Base-by-base conservation (phyloP, 1,140 invertebrate genomes). In the Euwallacea fornicatus region DNA sequence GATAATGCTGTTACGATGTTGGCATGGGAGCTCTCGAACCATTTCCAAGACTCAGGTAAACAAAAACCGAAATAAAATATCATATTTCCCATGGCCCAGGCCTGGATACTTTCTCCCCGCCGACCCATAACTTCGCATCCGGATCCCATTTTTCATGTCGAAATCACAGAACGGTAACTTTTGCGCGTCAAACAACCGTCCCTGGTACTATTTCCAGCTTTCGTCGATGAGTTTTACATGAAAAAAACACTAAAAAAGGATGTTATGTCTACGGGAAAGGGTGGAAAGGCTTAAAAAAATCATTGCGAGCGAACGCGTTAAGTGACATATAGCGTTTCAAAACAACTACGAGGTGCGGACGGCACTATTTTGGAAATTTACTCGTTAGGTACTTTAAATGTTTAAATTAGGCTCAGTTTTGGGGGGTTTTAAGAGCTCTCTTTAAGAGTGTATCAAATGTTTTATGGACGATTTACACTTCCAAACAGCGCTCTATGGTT, bases 241-340 rank as follows among this genome's bases (percentile, higher is more conserved):
- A 61, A 61, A 61, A 61, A 61, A 61, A 61, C 43, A 42, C 59
- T 61, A 61, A 61, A 61, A 61, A 61, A 61, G 59, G 59, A 61
- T 61, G 59, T 61, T 61, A 61, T 61, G 59, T 61, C 59, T 61
- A 42, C 13, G 6, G 8, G 41, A 61, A 61, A 46, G 21, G 21
- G 21, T 33, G 21, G 21, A 33, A 33, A 33, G 21, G 21, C 21
- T 33, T 33, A 33, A 33, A 46, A 61, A 61, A 61, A 61, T 43
- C 13, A 33, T 13, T 13, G 10, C 13, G 21, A 42, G 15, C 16
- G 10, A 61, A 61, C 41, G 59, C 41, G 59, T 42, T 61, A 61
- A 61, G 33, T 61, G 59, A 61, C 41, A 61, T 43, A 46, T 61
- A 61, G 33, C 59, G 43, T 61, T 16, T 43, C 21, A 46, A 61